These are phyloP conservation scores for Himalopsyche anomala DNA, from an alignment of 2,888 invertebrate species.

Conservation along the genomic window DNA sequence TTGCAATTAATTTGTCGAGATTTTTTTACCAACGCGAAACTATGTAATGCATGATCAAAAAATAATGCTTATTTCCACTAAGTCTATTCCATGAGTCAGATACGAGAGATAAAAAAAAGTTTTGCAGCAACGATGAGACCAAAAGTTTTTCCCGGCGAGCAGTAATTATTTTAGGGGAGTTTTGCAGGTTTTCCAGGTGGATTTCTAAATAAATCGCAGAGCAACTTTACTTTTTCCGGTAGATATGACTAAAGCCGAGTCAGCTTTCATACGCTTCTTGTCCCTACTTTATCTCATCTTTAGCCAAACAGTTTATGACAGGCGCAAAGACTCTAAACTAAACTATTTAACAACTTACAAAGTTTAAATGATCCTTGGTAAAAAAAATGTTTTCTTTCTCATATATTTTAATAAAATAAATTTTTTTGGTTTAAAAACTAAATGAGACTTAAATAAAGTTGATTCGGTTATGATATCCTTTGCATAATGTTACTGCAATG, in stretches of 20 bases:
- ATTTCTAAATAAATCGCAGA: slow-evolving; percentile 28
- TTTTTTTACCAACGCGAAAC: neutral
- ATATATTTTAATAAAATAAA: too few species aligned
- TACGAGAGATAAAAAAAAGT: neutral
- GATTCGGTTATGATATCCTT: too few species aligned
- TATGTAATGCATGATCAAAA: neutral
- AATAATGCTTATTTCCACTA: neutral
- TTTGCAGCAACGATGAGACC: neutral
- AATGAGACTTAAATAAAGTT: too few species aligned
- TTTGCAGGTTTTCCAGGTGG: neutral
- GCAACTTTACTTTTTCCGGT: neutral
- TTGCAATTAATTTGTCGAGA: neutral
- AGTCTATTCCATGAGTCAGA: neutral
- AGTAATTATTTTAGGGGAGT: slow-evolving; percentile 11
- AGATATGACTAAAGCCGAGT: neutral
- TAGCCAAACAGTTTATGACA: neutral
- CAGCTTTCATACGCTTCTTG: slow-evolving; percentile 15
- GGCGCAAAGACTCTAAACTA: neutral
- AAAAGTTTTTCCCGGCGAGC: neutral
- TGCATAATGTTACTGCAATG: too few species aligned
- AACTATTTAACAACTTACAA: too few species aligned
- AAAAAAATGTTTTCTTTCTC: too few species aligned
- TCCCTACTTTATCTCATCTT: neutral
- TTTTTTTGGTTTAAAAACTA: too few species aligned
- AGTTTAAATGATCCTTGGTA: too few species aligned